Base-by-base conservation (phyloP, 2,888 invertebrate genomes). In the Zygaena filipendulae region DNA sequence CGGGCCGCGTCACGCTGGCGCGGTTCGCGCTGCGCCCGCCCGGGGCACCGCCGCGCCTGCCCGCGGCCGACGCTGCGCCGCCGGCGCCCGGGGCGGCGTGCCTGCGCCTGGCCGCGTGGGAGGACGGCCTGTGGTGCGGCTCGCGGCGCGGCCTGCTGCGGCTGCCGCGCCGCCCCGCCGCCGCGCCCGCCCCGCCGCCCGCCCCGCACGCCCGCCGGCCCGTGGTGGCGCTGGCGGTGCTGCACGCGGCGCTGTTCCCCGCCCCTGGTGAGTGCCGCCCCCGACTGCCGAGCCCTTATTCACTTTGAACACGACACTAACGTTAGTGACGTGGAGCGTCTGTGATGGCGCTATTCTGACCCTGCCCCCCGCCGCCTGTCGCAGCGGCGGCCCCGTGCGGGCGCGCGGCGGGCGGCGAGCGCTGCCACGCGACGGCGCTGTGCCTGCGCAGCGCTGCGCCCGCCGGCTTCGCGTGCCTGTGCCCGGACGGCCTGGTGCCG, bases 361-460 rank as follows among this genome's bases (percentile, higher is more conserved):
- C n/a, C n/a, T n/a, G n/a, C n/a, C n/a, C n/a, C n/a, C n/a, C n/a
- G n/a, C n/a, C n/a, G 13, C 4, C 5, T 16, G 13, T 3, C 13
- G 13, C 37, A 44, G 79, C 68, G 22, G 59, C 59, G 26, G 84
- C 87, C 61, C 84, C 86, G 9, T 90, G 90, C 53, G 53, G 56
- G 22, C 62, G 63, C 36, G 74, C 32, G n/a, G 32, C 28, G 30
- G 46, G 42, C 14, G 6, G 29, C 10, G 27, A 35, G 7, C 46
- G 52, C 24, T 91, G 91, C 59, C 81, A 84, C 47, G 51, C 69
- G 25, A 83, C 82, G 36, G 87, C 88, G 20, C 80, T 91, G 42
- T 84, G 84, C 55, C 67, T 84, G 47, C 70, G 82, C 33, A 61
- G 82, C 32, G 61, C 62, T 32, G 64, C 74, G 44, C 47, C 57